A percentile compares a stretch with the other conserved stretches of the same genome.
Conservation (phyloP, 2,113 vertebrate species). For the Scytalopus superciliaris region DNA sequence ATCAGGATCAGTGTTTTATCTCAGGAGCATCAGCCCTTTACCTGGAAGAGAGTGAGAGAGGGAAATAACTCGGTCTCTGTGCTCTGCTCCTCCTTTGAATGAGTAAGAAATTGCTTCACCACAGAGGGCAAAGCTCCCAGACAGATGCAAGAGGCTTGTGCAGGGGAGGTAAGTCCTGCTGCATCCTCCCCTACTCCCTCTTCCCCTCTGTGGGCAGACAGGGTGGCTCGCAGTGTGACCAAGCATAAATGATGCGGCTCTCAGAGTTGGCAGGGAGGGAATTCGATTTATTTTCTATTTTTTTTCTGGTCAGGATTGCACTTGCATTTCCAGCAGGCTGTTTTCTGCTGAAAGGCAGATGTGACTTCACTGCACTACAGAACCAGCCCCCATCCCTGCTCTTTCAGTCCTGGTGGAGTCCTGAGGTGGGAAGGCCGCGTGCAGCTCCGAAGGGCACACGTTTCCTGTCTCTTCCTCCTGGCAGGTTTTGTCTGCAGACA, state of each 20-base stretch:
- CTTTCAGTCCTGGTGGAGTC: conserved; percentile 26
- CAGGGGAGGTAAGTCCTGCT: conserved; percentile 47
- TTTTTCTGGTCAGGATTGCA: neutral
- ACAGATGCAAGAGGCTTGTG: neutral
- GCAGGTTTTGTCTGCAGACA: conserved; percentile 77
- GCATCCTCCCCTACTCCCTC: conserved; percentile 10
- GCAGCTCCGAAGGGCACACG: conserved; percentile 33
- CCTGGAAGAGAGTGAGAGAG: neutral
- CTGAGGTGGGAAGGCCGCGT: conserved; percentile 11
- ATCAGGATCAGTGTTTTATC: neutral
- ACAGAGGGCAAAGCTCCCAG: neutral
- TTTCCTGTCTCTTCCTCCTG: conserved; percentile 71
- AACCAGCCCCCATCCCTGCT: neutral
- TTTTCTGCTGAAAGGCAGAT: neutral
- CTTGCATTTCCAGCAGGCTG: neutral
- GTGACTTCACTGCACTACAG: neutral
- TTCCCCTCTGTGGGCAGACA: conserved; percentile 57
- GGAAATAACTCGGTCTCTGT: neutral
- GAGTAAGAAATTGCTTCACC: neutral
- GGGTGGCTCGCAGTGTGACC: conserved; percentile 47
- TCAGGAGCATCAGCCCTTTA: neutral
- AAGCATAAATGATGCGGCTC: conserved; percentile 24
- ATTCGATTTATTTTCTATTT: neutral
- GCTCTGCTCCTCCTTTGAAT: neutral
- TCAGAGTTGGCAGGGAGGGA: conserved; percentile 11